Evolutionary conservation across 1,140 invertebrate species (phyloP), one percentile per base, ranked within the genome.

Genomic region (Drosophila burlai): DNA sequence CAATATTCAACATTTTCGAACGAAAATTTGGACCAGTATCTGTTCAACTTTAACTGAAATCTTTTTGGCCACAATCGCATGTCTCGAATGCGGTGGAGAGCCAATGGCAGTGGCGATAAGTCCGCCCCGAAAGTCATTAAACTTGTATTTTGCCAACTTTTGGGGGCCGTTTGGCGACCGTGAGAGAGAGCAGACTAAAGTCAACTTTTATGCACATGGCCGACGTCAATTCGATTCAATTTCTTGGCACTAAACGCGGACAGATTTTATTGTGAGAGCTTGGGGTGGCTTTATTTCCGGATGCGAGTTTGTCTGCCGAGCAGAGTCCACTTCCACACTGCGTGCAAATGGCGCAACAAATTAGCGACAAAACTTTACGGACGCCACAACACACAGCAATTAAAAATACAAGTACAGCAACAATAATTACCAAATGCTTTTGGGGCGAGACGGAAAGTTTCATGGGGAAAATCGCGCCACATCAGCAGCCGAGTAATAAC

Each of bases 301-400:
- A 34, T 66, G 13, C 52, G 34, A 50, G 66, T 67, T 50, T 68
- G 40, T 47, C 21, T 47, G 55, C 55, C 29, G 11, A n/a, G 36
- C 36, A 24, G 24, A 57, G 54, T 57, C 61, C 47, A 68, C 36
- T 46, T 29, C 24, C 63, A 45, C 67, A 26, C 54, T 81, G 80
- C 57, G 66, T 80, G 85, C 60, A 76, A 87, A 72, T 77, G 78
- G 74, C 57, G 68, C 79, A 87, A 78, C 84, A 87, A 89, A 89
- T 89, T 89, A 89, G 84, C 84, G 85, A 78, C 68, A 75, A 89
- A 89, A 89, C 59, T 89, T 87, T 79, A 74, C 64, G 64, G 36
- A 34, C 26, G 60, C 81, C 78, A 55, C 67, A 68, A 77, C 55
- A 68, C 72, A 72, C 50, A 40, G 80, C 84, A 87, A 89, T 89